Evolutionary conservation across 1,140 invertebrate species (phyloP).

Genomic region (Drosophila oshimai): DNA sequence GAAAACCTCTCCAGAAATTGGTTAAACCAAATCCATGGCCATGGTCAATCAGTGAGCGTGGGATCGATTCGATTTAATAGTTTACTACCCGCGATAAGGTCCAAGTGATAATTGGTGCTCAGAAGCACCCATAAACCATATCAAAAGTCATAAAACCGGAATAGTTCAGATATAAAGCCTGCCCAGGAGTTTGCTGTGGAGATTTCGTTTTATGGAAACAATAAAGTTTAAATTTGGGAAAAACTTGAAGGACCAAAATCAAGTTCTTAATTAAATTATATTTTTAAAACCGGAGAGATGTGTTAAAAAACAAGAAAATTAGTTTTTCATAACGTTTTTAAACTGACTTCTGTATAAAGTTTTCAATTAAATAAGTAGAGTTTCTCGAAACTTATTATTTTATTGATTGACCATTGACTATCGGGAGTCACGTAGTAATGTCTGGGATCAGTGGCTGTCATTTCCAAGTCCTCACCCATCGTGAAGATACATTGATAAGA

Average conservation of each 20-base stretch:
- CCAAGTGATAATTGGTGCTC: neutral
- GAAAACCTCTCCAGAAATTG: neutral
- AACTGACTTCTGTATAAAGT: too few relatives aligned
- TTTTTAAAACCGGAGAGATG: too few relatives aligned
- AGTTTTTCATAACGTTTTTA: too few relatives aligned
- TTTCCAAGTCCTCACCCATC: neutral
- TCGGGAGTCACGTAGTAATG: constrained; percentile 36
- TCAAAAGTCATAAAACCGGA: neutral
- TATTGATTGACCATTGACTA: neutral
- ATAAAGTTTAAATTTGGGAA: neutral
- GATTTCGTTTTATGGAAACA: neutral
- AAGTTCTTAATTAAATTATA: too few relatives aligned
- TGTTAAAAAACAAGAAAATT: too few relatives aligned
- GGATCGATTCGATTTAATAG: neutral
- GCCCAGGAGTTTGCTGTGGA: neutral
- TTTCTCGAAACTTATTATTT: neutral
- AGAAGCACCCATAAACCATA: constrained; percentile 1
- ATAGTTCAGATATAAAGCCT: neutral
- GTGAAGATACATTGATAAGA: constrained; percentile 32
- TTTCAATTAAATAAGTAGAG: neutral
- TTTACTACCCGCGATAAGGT: constrained; percentile 13
- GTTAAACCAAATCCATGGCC: constrained; percentile 2
- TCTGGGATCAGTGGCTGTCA: constrained; percentile 16
- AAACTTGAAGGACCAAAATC: too few relatives aligned
- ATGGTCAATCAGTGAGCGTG: constrained; percentile 10